Conservation (phyloP, 2,113 vertebrate species). For the Campylorhamphus procurvoides region DNA sequence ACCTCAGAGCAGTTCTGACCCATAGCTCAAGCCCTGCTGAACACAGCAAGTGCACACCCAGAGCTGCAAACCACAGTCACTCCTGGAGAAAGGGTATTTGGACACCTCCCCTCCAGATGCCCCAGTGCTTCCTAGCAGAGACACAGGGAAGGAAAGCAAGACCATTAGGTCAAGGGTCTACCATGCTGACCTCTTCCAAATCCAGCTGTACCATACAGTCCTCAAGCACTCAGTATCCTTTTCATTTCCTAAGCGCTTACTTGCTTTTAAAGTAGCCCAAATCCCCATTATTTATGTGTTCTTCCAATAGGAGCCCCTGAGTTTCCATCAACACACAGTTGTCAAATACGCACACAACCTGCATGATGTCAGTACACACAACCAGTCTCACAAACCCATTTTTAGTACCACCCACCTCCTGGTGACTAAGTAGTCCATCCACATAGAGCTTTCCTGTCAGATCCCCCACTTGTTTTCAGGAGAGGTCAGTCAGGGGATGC, state of each 20-base stretch:
- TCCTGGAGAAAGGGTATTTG: not conserved
- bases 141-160: not conserved
- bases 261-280: not conserved
- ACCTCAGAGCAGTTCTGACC: not conserved
- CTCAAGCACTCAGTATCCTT: not conserved
- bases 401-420: not conserved
- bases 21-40: not conserved
- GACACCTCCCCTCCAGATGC: not conserved
- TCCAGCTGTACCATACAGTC: not conserved
- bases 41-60: not conserved
- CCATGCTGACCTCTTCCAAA: not conserved
- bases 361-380: not conserved
- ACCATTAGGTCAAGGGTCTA: not conserved
- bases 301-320: not conserved
- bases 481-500: not conserved
- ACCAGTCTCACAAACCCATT: not conserved
- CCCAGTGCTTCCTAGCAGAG: not conserved
- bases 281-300: not conserved
- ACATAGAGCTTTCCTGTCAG: not conserved
- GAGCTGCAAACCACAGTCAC: not conserved
- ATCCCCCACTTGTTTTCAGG: not conserved
- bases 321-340: not conserved
- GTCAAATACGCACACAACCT: not conserved
- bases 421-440: not conserved
- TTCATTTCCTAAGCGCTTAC: not conserved